These are phyloP conservation scores for Drosophila atroscutellata DNA, from an alignment of 2,888 invertebrate genomes.

Conservation along the genomic window DNA sequence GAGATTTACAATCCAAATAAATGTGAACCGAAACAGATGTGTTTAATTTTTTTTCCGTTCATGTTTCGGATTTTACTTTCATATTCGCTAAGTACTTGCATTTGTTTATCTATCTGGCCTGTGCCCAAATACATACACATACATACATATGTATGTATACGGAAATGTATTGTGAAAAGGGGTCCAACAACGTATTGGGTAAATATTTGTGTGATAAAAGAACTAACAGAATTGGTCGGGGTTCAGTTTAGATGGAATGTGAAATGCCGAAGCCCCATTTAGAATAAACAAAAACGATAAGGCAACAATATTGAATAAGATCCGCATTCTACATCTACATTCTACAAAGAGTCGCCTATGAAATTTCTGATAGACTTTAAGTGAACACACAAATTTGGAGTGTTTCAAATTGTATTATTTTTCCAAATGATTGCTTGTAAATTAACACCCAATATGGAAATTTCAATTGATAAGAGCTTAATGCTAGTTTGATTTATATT, in stretches of 20 bases:
- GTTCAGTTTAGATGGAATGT: constrained; percentile 10
- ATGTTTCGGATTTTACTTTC: neutral
- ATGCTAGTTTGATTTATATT: neutral
- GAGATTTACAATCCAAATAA: constrained; percentile 1
- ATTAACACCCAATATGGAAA: neutral
- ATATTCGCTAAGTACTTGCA: neutral
- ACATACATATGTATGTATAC: neutral
- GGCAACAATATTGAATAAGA: constrained; percentile 11
- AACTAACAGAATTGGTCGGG: constrained; percentile 13
- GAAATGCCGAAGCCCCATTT: constrained; percentile 13
- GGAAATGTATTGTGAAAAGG: constrained; percentile 13
- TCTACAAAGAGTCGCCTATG: neutral
- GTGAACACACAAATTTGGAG: neutral
- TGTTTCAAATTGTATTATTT: neutral
- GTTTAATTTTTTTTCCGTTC: neutral
- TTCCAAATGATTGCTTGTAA: neutral
- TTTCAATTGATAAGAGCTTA: neutral
- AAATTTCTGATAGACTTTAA: neutral
- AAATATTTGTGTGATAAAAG: constrained; percentile 41
- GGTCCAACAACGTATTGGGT: constrained; percentile 22
- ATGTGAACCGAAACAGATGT: neutral
- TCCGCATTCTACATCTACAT: constrained; percentile 1
- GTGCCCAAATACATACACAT: constrained; percentile 7
- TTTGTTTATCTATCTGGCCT: constrained; percentile 7
- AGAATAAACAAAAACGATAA: constrained; percentile 28